Evolutionary conservation across 1,140 invertebrate species (phyloP), one percentile per base, ranked within the genome.

Genomic region (Brachionus rotundiformis): DNA sequence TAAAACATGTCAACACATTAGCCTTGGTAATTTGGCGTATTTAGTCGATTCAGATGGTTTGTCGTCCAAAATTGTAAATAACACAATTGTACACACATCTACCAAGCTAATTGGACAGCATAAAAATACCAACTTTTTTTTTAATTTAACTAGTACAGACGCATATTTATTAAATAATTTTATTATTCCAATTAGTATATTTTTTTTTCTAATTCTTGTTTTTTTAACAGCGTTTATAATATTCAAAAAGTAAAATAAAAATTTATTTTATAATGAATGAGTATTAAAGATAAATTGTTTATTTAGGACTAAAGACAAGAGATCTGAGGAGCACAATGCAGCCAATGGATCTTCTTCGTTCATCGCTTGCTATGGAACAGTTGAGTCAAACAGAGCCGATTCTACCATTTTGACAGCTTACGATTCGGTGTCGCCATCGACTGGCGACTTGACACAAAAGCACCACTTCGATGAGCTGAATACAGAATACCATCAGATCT

Each of bases 131-230:
- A 36, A 68, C 11, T 54, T 54, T 54, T 54, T 54, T 23, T 19
- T 16, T 8, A 54, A 8, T 19, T 54, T 54, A 16, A 23, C 63
- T 3, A 23, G 36, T 33, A 5, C 63, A 10, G 36, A 68, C 33
- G 36, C 36, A 41, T 68, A 68, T 68, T 68, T 68, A 33, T 13
- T 68, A n/a, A 68, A 68, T 33, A 68, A 36, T 68, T 16, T 68
- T 5, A 4, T 68, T n/a, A 23, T 68, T 33, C 63, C 63, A 3
- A 23, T 31, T 8, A 36, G 31, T 68, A 31, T 68, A 6, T 68
- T 68, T 11, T 68, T 68, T 23, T 6, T 68, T 2, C 29, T 68
- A 13, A 36, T 68, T 68, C 33, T 68, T 16, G n/a, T 68, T 8
- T 19, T 33, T 6, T 29, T 68, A 8, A 36, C 36, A 36, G 63